Evolutionary conservation across 35 echinoderm and acorn worm genomes (phyloP).

Genomic region (Acanthaster planci): DNA sequence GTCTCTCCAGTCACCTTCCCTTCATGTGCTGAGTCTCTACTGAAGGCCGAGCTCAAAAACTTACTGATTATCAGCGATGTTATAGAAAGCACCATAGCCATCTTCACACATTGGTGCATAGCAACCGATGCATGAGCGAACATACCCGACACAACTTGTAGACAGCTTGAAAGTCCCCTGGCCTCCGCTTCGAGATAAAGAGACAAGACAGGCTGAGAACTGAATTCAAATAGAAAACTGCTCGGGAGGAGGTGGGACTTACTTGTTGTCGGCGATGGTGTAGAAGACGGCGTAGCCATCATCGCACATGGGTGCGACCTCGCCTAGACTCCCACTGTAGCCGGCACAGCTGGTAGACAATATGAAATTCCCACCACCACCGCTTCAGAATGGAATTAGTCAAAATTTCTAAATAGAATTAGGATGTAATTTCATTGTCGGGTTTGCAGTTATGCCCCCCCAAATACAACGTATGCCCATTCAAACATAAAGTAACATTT

Average conservation of each 20-base stretch:
- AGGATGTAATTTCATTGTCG: background rate
- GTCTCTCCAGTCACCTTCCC: too few species aligned
- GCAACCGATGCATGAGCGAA: slow-evolving; percentile 29
- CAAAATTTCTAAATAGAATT: background rate
- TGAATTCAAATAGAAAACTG: background rate
- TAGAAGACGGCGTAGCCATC: slow-evolving; percentile 86
- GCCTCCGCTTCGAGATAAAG: slow-evolving; percentile 62
- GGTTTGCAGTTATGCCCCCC: too few species aligned
- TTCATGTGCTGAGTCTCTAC: too few species aligned
- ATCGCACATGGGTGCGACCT: slow-evolving; percentile 73
- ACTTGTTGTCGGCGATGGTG: slow-evolving; percentile 59
- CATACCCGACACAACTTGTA: slow-evolving; percentile 73
- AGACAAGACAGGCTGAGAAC: background rate
- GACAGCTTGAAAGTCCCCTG: slow-evolving; percentile 82
- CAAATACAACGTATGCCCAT: too few species aligned
- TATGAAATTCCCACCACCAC: slow-evolving; percentile 85
- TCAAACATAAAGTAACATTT: too few species aligned
- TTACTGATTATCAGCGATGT: slow-evolving; percentile 61
- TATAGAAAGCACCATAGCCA: slow-evolving; percentile 84
- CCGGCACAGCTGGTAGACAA: slow-evolving; percentile 88
- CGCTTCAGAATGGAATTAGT: slow-evolving; percentile 52
- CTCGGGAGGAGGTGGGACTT: slow-evolving; percentile 16
- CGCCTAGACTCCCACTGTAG: slow-evolving; percentile 60
- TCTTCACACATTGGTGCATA: slow-evolving; percentile 76
- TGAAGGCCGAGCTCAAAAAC: slow-evolving; percentile 23